Percentiles rank a stretch among this genome's conserved stretches.
phyloP scores from a whole-genome alignment of 2,888 invertebrate genomes.

The Polyploca ridens region DNA sequence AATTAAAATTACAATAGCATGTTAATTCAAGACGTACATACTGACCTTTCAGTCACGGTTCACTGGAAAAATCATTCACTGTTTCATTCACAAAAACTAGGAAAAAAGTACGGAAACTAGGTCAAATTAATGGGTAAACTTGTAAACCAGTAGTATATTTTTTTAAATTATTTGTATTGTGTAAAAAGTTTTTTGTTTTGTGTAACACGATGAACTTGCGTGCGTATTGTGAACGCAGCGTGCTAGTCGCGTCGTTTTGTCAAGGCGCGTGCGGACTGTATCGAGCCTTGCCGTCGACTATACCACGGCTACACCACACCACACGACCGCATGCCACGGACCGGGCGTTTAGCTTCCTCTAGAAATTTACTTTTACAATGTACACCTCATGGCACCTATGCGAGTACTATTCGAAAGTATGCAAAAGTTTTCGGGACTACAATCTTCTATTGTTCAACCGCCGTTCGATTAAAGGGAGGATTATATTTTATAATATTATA shows the following conservation, averaged over 20 bases:
- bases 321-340: slow-evolving; percentile 22
- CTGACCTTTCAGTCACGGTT: slow-evolving; percentile 62
- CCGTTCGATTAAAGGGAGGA: background rate
- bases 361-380: slow-evolving; percentile 50
- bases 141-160: slow-evolving; percentile 19
- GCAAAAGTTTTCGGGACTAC: background rate
- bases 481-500: background rate
- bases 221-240: slow-evolving; percentile 21
- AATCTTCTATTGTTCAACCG: background rate
- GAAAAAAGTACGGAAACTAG: slow-evolving; percentile 18
- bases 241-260: slow-evolving; percentile 11
- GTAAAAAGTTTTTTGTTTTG: background rate
- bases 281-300: slow-evolving; percentile 67
- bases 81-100: slow-evolving; percentile 54
- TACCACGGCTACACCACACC: slow-evolving; percentile 36
- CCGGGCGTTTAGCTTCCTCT: slow-evolving; percentile 51
- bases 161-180: slow-evolving; percentile 25
- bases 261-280: slow-evolving; percentile 55
- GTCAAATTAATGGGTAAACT: background rate
- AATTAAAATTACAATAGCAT: slow-evolving; percentile 13
- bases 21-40: slow-evolving; percentile 46
- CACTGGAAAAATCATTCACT: slow-evolving; percentile 65
- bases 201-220: slow-evolving; percentile 18
- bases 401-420: slow-evolving; percentile 2
- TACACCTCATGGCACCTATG: slow-evolving; percentile 27